Base-by-base conservation (phyloP, 2,888 invertebrate genomes). In the Odontocolon sp. region DNA sequence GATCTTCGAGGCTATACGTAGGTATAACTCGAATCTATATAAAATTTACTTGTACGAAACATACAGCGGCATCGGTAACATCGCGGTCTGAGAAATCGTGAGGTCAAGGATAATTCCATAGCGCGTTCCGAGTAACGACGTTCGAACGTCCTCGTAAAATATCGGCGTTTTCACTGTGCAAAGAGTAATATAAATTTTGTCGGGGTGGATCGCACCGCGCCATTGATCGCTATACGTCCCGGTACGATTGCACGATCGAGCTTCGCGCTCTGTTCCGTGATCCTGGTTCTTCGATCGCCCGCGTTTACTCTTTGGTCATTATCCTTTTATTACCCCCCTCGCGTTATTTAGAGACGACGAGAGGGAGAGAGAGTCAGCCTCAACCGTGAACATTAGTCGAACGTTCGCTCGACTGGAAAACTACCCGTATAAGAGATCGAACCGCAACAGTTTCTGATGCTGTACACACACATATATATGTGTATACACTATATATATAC, bases 311-410 rank as follows among this genome's bases (percentile, higher is more conserved):
- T 84, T 84, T 85, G 82, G 84, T 86, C 84, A 87, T 88, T 87
- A 88, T 88, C 86, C 86, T 87, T 88, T 88, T 87, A 87, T 87
- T 87, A 88, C 85, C 84, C 75, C 77, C 75, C 80, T 82, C 81
- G 83, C 83, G 85, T 87, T 87, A 88, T 88, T 88, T 86, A 86
- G 85, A 86, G 85, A 84, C 80, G 84, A 83, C 85, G 54, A 61
- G 45, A 14, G 11, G 47, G 21, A 52, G 42, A 68, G 31, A 64
- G 56, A 50, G 36, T 28, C 14, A 66, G 42, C 64, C 61, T 23
- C 8, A 33, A 75, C 70, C 76, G 69, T 56, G 73, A 80, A 83
- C 72, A 83, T 82, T 82, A 87, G 85, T 87, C 84, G 85, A 86
- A 84, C 83, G 86, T 84, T 86, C 86, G 84, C 80, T 83, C 82